phyloP scores from a whole-genome alignment of 2,797 vertebrate genomes.

The Poecilia wingei region DNA sequence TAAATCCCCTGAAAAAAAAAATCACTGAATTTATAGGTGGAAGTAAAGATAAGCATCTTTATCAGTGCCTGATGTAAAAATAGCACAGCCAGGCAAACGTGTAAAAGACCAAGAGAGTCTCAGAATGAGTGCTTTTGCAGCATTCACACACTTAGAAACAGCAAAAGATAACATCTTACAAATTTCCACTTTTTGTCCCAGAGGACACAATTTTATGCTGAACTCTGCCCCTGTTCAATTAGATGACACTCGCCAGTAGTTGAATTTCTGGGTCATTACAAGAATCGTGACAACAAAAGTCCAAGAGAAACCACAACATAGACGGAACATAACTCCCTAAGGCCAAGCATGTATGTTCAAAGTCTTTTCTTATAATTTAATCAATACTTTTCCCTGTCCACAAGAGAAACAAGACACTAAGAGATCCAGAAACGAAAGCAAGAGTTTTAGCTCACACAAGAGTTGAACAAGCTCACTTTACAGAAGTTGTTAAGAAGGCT shows the following conservation, averaged over 20 bases:
- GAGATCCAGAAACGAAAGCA: constrained; percentile 56
- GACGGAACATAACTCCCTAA: constrained; percentile 33
- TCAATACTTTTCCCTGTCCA: constrained; percentile 40
- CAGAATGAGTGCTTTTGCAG: not conserved
- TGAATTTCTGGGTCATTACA: constrained; percentile 23
- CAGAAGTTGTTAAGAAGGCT: constrained; percentile 72
- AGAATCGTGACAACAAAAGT: constrained; percentile 36
- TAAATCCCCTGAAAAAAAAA: not conserved
- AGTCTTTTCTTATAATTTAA: constrained; percentile 66
- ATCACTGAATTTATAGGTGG: not conserved
- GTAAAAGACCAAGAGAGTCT: not conserved
- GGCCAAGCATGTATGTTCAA: constrained; percentile 65
- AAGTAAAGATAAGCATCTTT: not conserved
- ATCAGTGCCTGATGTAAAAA: not conserved
- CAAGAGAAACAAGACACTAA: constrained; percentile 39
- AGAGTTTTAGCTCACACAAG: constrained; percentile 62
- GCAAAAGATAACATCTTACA: not conserved
- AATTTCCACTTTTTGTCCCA: constrained; percentile 1
- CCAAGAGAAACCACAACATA: constrained; percentile 39
- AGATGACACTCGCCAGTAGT: constrained; percentile 28
- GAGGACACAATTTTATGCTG: constrained; percentile 5
- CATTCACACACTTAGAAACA: not conserved
- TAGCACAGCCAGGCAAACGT: not conserved
- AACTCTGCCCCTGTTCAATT: constrained; percentile 20
- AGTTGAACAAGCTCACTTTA: constrained; percentile 70